phyloP scores from a whole-genome alignment of 2,888 invertebrate genomes.

The Falcaria lacertinaria region DNA sequence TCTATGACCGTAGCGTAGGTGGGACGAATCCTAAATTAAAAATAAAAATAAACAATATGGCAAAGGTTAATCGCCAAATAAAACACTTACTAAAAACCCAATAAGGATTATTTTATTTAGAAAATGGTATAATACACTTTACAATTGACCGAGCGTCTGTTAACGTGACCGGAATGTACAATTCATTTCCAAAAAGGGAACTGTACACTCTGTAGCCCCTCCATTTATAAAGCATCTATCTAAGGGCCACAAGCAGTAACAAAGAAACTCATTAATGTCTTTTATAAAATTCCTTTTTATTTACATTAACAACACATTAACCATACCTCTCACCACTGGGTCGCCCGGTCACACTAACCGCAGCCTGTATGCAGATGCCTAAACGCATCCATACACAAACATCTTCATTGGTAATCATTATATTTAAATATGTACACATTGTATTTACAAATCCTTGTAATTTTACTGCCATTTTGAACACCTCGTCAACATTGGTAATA shows the following conservation, averaged over 20 bases:
- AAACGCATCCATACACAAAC: constrained; percentile 49
- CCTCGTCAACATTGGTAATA: constrained; percentile 16
- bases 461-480: constrained; percentile 47
- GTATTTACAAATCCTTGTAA: constrained; percentile 41
- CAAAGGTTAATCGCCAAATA: constrained; percentile 13
- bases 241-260: neutral
- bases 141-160: constrained; percentile 68
- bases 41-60: no score
- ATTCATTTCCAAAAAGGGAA: constrained; percentile 8
- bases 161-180: constrained; percentile 46
- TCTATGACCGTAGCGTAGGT: neutral
- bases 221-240: neutral
- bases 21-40: no score
- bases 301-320: neutral
- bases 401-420: constrained; percentile 62
- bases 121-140: constrained; percentile 76
- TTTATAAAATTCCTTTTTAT: neutral
- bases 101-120: constrained; percentile 75
- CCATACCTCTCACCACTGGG: constrained; percentile 19
- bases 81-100: constrained; percentile 65
- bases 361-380: constrained; percentile 46
- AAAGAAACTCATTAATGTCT: neutral
- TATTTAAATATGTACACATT: constrained; percentile 41
- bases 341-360: constrained; percentile 48
- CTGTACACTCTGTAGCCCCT: neutral